Evolutionary conservation across 2,113 vertebrate genomes (phyloP).

Genomic region (Toxotes jaculatrix): DNA sequence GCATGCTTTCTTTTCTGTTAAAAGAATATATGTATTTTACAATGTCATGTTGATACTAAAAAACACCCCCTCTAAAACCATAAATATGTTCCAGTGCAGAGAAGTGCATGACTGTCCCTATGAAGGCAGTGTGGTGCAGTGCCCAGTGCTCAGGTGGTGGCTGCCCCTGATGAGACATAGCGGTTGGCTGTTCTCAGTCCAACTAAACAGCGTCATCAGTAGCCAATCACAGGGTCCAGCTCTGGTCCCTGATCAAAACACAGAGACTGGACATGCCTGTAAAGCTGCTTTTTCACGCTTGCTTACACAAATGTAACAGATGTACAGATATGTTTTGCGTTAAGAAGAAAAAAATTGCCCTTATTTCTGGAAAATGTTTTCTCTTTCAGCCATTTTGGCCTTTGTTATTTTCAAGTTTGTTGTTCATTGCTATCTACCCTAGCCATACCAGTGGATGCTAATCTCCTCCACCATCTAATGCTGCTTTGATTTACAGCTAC

Average conservation of each 20-base stretch:
- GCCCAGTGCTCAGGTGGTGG: conserved; percentile 79
- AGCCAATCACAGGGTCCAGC: conserved; percentile 63
- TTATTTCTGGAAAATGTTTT: conserved; percentile 10
- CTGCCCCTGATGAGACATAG: conserved; percentile 68
- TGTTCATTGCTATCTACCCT: background rate
- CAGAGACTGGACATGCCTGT: conserved; percentile 60
- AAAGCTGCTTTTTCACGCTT: conserved; percentile 65
- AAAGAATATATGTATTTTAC: conserved; percentile 2
- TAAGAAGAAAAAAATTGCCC: conserved; percentile 11
- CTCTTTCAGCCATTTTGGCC: conserved; percentile 36
- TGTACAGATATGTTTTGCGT: conserved; percentile 58
- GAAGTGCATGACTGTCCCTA: conserved; percentile 26
- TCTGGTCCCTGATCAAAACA: conserved; percentile 67
- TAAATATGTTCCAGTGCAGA: background rate
- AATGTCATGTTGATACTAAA: background rate
- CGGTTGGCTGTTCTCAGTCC: conserved; percentile 63
- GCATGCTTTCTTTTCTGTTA: conserved; percentile 1
- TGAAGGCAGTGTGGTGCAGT: conserved; percentile 32
- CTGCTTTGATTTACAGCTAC: conserved; percentile 38
- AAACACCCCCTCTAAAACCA: background rate
- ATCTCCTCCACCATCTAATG: conserved; percentile 16
- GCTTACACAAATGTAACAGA: conserved; percentile 74
- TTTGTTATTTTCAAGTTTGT: conserved; percentile 34
- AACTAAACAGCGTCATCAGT: conserved; percentile 65
- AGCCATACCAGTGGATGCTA: background rate